A percentile compares a stretch with the other conserved stretches of the same genome.
phyloP scores from a whole-genome alignment of 2,113 vertebrate species.

The Nothoprocta perdicaria region DNA sequence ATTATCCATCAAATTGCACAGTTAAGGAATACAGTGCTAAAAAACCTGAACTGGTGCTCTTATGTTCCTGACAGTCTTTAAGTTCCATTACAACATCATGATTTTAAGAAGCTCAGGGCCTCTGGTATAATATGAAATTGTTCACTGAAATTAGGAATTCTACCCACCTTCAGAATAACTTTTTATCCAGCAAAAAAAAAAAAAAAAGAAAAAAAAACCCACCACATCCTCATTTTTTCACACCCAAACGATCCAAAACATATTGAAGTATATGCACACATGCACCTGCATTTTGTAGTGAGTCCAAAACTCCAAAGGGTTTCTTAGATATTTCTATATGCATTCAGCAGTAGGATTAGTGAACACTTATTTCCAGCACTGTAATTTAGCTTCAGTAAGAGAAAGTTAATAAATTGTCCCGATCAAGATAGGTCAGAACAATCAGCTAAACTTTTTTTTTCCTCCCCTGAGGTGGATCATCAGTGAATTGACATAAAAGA shows the following conservation, averaged over 20 bases:
- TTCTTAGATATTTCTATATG: background rate
- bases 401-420: background rate
- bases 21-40: slow-evolving; percentile 2
- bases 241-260: background rate
- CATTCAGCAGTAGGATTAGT: fast-evolving
- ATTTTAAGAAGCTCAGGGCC: background rate
- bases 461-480: background rate
- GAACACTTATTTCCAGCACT: background rate
- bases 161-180: background rate
- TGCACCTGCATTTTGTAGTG: background rate
- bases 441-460: background rate
- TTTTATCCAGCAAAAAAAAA: background rate
- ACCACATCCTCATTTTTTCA: background rate
- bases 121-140: background rate
- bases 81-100: background rate
- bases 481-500: background rate
- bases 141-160: background rate
- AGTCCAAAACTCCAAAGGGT: background rate
- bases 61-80: background rate
- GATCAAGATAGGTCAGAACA: background rate
- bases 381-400: background rate
- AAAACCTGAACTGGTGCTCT: background rate
- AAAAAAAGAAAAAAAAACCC: too few species aligned
- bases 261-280: background rate
- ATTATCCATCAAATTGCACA: slow-evolving; percentile 1